A percentile compares a stretch with the other conserved stretches of the same genome.
These are phyloP conservation scores for Lophotis ruficrista DNA, from an alignment of 2,113 vertebrate genomes.

Conservation along the genomic window DNA sequence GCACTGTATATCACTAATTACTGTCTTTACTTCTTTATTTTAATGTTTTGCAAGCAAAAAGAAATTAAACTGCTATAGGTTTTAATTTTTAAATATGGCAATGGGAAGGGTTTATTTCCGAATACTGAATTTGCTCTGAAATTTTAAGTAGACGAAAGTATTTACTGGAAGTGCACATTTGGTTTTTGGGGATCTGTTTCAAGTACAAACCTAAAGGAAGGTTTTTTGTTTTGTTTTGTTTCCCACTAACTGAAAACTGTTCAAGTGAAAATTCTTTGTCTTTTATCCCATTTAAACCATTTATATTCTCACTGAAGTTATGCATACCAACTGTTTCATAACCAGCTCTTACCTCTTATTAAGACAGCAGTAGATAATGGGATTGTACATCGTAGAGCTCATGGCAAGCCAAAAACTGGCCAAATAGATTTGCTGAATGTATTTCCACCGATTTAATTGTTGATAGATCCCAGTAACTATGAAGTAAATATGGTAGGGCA, in stretches of 20 bases:
- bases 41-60: not conserved
- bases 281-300: not conserved
- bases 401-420: slow-evolving; percentile 95
- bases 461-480: slow-evolving; percentile 88
- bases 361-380: slow-evolving; percentile 98
- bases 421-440: slow-evolving; percentile 96
- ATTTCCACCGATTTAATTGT: slow-evolving; percentile 85
- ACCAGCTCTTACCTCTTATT: slow-evolving; percentile 88
- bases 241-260: not conserved
- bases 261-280: not conserved
- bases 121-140: not conserved
- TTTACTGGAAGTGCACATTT: not conserved
- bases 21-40: not conserved
- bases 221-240: not conserved
- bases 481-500: slow-evolving; percentile 96
- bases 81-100: not conserved
- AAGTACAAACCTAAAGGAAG: not conserved
- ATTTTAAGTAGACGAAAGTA: not conserved
- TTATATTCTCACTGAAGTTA: not conserved
- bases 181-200: not conserved
- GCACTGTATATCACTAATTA: not conserved
- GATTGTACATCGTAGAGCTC: slow-evolving; percentile 99
- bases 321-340: not conserved
- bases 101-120: accelerated
- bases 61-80: not conserved